Conservation (phyloP, 1,140 invertebrate species). For the Pachypsylla venusta region DNA sequence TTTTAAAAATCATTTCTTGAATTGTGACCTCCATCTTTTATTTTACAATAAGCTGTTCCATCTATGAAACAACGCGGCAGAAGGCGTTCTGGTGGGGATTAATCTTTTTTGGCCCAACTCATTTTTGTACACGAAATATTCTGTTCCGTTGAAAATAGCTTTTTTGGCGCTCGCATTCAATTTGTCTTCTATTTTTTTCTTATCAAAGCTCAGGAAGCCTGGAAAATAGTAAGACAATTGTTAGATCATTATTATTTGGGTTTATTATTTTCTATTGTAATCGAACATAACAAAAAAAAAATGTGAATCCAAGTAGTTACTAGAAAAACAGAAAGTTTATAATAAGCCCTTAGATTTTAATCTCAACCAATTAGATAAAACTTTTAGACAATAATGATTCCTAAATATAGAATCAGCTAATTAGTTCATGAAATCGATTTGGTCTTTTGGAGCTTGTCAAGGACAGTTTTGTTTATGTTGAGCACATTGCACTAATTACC, state of each 20-base stretch:
- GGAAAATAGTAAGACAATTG: neutral
- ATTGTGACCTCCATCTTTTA: too few relatives aligned
- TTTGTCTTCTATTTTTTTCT: conserved; percentile 5
- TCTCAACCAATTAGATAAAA: too few relatives aligned
- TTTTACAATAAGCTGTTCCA: conserved; percentile 27
- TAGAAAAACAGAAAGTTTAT: too few relatives aligned
- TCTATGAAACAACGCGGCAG: conserved; percentile 52
- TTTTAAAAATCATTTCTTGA: too few relatives aligned
- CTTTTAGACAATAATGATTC: too few relatives aligned
- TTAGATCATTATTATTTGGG: neutral
- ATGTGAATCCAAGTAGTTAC: neutral
- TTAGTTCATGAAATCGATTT: neutral
- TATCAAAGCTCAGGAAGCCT: neutral
- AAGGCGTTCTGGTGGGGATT: conserved; percentile 50
- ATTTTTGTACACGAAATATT: conserved; percentile 48
- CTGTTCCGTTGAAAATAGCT: conserved; percentile 51
- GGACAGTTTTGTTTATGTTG: neutral
- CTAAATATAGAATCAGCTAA: too few relatives aligned
- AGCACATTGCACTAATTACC: neutral
- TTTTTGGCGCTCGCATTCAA: conserved; percentile 30
- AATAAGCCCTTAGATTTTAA: too few relatives aligned
- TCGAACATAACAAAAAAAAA: neutral
- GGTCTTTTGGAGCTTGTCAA: neutral
- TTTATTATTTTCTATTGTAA: neutral
- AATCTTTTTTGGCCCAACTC: conserved; percentile 41